Percentiles rank a stretch among this genome's conserved stretches.
Conservation (phyloP, 1,140 invertebrate genomes). For the Drosophila littoralis region DNA sequence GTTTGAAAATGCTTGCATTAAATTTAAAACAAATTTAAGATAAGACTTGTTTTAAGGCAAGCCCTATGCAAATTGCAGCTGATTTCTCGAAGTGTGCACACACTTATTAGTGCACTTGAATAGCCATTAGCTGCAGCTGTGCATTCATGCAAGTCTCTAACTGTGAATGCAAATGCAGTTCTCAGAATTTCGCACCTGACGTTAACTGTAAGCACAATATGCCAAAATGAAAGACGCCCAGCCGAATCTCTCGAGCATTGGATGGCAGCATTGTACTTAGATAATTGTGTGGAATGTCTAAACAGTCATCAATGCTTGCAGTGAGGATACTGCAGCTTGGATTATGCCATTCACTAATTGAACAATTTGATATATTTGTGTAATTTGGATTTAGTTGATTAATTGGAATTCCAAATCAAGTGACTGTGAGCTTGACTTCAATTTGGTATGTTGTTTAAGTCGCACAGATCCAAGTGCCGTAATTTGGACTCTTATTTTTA, state of each 20-base stretch:
- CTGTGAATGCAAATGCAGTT: conserved; percentile 61
- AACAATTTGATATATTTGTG: conserved; percentile 16
- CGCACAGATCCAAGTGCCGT: too few relatives aligned
- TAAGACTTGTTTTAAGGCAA: too few relatives aligned
- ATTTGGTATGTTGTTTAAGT: not conserved
- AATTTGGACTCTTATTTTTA: too few relatives aligned
- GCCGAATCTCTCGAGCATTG: conserved; percentile 16
- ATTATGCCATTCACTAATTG: conserved; percentile 15
- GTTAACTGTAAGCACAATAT: conserved; percentile 64
- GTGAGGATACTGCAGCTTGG: not conserved
- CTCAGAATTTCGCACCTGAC: conserved; percentile 73
- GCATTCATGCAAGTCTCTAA: conserved; percentile 27
- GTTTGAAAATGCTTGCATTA: too few relatives aligned
- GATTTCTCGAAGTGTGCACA: conserved; percentile 24
- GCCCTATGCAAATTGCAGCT: not conserved
- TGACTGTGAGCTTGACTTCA: conserved; percentile 2
- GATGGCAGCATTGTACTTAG: conserved; percentile 16
- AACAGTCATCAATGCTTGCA: conserved; percentile 9
- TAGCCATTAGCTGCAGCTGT: conserved; percentile 43
- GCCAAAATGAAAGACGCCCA: conserved; percentile 27
- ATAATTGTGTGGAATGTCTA: conserved; percentile 41
- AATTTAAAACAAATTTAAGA: not conserved
- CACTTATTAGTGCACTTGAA: conserved; percentile 22
- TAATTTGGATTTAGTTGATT: conserved; percentile 21
- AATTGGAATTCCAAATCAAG: not conserved